phyloP scores from a whole-genome alignment of 2,113 vertebrate genomes.

The Boulengerochromis microlepis region DNA sequence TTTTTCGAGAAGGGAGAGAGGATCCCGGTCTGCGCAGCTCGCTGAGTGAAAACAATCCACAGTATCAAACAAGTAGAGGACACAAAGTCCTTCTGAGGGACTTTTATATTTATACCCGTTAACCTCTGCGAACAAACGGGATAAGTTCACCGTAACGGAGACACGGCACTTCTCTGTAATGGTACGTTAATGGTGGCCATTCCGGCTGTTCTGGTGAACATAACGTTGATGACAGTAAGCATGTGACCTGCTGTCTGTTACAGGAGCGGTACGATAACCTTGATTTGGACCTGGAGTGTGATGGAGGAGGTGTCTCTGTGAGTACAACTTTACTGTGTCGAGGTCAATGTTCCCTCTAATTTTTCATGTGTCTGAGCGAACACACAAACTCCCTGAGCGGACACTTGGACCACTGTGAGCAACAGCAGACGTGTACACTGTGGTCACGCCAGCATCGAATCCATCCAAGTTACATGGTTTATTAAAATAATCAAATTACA shows the following conservation, averaged over 20 bases:
- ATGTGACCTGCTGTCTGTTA: not conserved
- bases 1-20: not conserved
- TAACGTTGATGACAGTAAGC: not conserved
- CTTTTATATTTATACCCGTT: too few species aligned
- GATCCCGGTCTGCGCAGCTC: not conserved
- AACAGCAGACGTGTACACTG: too few species aligned
- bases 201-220: not conserved
- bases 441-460: too few species aligned
- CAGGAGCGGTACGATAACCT: slow-evolving; percentile 41
- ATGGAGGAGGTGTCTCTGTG: slow-evolving; percentile 22
- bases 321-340: not conserved
- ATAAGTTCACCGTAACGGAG: not conserved
- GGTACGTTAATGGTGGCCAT: not conserved
- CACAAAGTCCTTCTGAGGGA: not conserved
- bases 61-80: not conserved
- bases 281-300: slow-evolving; percentile 50
- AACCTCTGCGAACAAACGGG: not conserved
- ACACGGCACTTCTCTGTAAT: not conserved
- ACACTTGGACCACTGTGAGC: too few species aligned
- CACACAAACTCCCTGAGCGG: too few species aligned
- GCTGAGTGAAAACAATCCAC: not conserved
- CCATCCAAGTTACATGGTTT: too few species aligned
- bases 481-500: too few species aligned
- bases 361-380: too few species aligned
- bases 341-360: too few species aligned